phyloP scores from a whole-genome alignment of 2,888 invertebrate species.

The Xestobium rufovillosum region DNA sequence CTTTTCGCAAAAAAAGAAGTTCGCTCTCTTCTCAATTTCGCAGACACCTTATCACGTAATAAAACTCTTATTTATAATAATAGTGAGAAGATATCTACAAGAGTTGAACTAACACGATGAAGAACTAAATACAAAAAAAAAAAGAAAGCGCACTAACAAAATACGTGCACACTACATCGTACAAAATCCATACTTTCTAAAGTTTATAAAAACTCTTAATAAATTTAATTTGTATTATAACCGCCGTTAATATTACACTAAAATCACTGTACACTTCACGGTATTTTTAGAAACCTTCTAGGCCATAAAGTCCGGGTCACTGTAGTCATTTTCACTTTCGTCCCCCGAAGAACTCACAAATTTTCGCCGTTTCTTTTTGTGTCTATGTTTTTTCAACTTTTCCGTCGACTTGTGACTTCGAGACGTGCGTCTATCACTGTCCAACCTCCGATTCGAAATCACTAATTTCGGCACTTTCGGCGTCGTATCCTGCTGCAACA shows the following conservation, averaged over 20 bases:
- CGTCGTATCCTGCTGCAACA: slow-evolving; percentile 34
- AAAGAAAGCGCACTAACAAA: no score
- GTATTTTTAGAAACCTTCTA: slow-evolving; percentile 30
- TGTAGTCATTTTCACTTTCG: slow-evolving; percentile 59
- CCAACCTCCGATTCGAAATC: slow-evolving; percentile 42
- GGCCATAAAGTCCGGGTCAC: slow-evolving; percentile 50
- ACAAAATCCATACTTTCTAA: slow-evolving; percentile 19
- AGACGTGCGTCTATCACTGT: slow-evolving; percentile 40
- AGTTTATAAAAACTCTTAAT: slow-evolving; percentile 29
- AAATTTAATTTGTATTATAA: slow-evolving; percentile 21
- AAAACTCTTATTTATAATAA: no score
- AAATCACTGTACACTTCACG: slow-evolving; percentile 36
- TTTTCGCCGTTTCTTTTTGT: slow-evolving; percentile 51
- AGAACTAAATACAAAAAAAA: slow-evolving; percentile 3
- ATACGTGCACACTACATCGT: slow-evolving; percentile 19
- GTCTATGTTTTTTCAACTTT: slow-evolving; percentile 44
- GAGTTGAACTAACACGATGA: no score
- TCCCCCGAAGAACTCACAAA: slow-evolving; percentile 49
- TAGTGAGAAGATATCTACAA: no score
- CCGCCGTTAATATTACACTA: slow-evolving; percentile 25
- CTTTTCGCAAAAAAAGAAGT: no score
- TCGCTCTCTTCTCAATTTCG: no score
- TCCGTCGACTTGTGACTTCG: slow-evolving; percentile 40
- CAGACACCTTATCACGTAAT: no score
- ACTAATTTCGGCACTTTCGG: slow-evolving; percentile 48